Percentiles rank a stretch among this genome's conserved stretches.
phyloP scores from a whole-genome alignment of 2,797 vertebrate genomes.

The Pseudopleuronectes americanus region DNA sequence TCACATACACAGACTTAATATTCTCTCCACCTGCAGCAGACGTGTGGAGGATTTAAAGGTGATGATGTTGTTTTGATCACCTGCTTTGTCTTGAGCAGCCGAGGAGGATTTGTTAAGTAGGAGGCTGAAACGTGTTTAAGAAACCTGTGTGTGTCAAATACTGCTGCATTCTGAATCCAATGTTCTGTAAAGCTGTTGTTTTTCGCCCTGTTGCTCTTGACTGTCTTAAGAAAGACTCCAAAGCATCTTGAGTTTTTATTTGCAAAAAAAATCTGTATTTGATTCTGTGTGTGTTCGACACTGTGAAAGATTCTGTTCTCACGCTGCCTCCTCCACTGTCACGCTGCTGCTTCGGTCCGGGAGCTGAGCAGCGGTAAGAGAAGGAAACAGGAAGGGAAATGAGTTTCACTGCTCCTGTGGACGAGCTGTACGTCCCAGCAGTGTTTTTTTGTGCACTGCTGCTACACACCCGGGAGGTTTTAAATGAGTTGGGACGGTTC shows the following conservation, averaged over 20 bases:
- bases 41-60: slow-evolving; percentile 28
- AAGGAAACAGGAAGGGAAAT: slow-evolving; percentile 32
- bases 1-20: slow-evolving; percentile 42
- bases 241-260: slow-evolving; percentile 8
- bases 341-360: slow-evolving; percentile 43
- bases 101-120: neutral
- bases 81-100: slow-evolving; percentile 10
- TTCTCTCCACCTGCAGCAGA: slow-evolving; percentile 38
- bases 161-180: slow-evolving; percentile 8
- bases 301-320: slow-evolving; percentile 59
- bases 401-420: slow-evolving; percentile 35
- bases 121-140: slow-evolving; percentile 3
- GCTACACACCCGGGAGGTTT: slow-evolving; percentile 23
- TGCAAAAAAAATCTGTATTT: slow-evolving; percentile 18
- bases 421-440: slow-evolving; percentile 35
- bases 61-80: slow-evolving; percentile 22
- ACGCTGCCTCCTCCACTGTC: slow-evolving; percentile 45
- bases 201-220: slow-evolving; percentile 15
- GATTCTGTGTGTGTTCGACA: slow-evolving; percentile 43
- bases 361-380: slow-evolving; percentile 27
- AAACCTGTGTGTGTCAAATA: slow-evolving; percentile 12
- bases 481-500: slow-evolving; percentile 40
- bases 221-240: slow-evolving; percentile 28
- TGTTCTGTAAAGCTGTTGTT: slow-evolving; percentile 17
- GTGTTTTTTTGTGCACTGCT: slow-evolving; percentile 13